These are phyloP conservation scores for Zeugodacus cucurbitae DNA, from an alignment of 1,140 invertebrate species.

Conservation along the genomic window DNA sequence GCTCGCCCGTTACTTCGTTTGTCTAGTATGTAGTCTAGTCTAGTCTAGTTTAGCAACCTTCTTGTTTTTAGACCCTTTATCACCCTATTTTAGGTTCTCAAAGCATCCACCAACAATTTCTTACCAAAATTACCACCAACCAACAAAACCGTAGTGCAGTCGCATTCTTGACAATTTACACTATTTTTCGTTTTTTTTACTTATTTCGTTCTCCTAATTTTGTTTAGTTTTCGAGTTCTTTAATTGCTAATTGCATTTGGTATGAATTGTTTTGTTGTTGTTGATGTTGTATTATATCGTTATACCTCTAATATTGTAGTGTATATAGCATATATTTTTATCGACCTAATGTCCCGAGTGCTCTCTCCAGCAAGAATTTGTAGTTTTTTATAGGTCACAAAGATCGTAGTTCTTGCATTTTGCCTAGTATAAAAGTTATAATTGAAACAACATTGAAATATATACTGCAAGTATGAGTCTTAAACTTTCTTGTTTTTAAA, in stretches of 20 bases:
- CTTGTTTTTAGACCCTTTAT: not conserved
- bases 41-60: not conserved
- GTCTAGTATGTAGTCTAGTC: not conserved
- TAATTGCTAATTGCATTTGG: not conserved
- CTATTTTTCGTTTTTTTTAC: not conserved
- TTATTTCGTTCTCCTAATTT: not conserved
- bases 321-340: not conserved
- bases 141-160: not conserved
- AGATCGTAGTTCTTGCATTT: not conserved
- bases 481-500: no score
- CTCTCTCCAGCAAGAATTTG: not conserved
- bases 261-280: conserved; percentile 3
- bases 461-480: no score
- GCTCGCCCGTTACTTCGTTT: not conserved
- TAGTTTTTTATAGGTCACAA: not conserved
- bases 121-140: not conserved
- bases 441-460: no score
- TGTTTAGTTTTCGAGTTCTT: not conserved
- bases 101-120: not conserved
- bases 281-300: not conserved
- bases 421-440: no score
- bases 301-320: not conserved
- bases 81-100: conserved; percentile 3
- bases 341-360: not conserved
- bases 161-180: not conserved